These are phyloP conservation scores for Pseudomyrmex dendroicus DNA, from an alignment of 1,140 invertebrate species.

Conservation along the genomic window DNA sequence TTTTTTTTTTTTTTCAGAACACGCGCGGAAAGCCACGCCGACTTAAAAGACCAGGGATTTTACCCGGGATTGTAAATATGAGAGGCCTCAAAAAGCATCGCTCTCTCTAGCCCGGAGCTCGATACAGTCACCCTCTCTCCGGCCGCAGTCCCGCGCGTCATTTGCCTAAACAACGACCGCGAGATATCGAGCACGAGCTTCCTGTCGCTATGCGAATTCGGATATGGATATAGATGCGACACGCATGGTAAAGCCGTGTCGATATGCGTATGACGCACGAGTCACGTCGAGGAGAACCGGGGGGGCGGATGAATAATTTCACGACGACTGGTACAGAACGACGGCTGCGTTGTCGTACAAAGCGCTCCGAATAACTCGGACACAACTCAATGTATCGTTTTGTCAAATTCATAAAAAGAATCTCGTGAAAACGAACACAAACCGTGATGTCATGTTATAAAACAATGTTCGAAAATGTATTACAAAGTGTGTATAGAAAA, in stretches of 20 bases:
- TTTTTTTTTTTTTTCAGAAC: slow-evolving; percentile 57
- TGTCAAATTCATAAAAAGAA: too few species aligned
- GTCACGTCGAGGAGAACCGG: not conserved
- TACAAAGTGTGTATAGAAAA: too few species aligned
- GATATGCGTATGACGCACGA: not conserved
- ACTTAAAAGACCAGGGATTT: slow-evolving; percentile 17
- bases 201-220: slow-evolving; percentile 1
- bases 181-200: not conserved
- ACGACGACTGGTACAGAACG: not conserved
- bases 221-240: slow-evolving; percentile 1
- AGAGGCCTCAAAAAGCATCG: slow-evolving; percentile 2
- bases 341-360: not conserved
- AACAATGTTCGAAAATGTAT: too few species aligned
- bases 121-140: not conserved
- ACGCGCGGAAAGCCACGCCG: not conserved
- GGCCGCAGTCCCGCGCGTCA: not conserved
- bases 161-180: slow-evolving; percentile 33
- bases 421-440: too few species aligned
- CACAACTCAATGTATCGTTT: not conserved
- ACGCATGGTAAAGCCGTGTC: not conserved
- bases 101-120: not conserved
- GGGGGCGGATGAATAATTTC: slow-evolving; percentile 12
- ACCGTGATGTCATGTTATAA: too few species aligned
- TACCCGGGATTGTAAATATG: slow-evolving; percentile 25
- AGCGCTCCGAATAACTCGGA: not conserved